Evolutionary conservation across 2,888 invertebrate species (phyloP), one percentile per base, ranked within the genome.

Genomic region (Ophioninae sp.): DNA sequence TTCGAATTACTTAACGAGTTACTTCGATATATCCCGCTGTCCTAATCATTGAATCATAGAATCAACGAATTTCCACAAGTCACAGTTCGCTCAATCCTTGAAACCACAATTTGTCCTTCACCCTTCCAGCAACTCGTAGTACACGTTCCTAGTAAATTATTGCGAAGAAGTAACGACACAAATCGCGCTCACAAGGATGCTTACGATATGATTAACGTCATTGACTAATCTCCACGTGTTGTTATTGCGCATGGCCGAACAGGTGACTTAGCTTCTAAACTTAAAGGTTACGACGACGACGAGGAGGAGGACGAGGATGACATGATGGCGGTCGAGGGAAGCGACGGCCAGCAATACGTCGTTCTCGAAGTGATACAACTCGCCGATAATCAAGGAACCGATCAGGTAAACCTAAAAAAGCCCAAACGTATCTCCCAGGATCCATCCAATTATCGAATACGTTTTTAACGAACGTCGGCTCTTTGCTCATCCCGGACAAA

Each of bases 351-450:
- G 87, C 96, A 97, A 92, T 97, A 97, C 89, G 97, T 98, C 70
- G 97, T 98, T n/a, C 93, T 98, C 17, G 97, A 98, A 93, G 97
- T 98, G 10, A 97, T 98, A 65, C 97, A 97, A 88, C 93, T 97
- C 62, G 95, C 94, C 23, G 94, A 94, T 86, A 96, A 96, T 75
- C 96, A 96, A 87, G 96, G 95, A 85, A 94, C 94, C 6, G 95
- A 95, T 73, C 94, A 94, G 91, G 95, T 95, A 86, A 82, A 10
- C 17, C 17, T 17, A 6, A 41, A 3, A 13, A 10, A 50, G 17
- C 6, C 13, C 50, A 50, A 50, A 17, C 17, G 0, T 10, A 50
- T 17, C 17, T 13, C 2, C 50, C 17, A 17, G 0, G 50, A 6
- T 17, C 13, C 17, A 17, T 6, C 50, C 0, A 50, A 50, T 17